Evolutionary conservation across 35 echinoderm and acorn worm genomes (phyloP).

Genomic region (Anneissia japonica): DNA sequence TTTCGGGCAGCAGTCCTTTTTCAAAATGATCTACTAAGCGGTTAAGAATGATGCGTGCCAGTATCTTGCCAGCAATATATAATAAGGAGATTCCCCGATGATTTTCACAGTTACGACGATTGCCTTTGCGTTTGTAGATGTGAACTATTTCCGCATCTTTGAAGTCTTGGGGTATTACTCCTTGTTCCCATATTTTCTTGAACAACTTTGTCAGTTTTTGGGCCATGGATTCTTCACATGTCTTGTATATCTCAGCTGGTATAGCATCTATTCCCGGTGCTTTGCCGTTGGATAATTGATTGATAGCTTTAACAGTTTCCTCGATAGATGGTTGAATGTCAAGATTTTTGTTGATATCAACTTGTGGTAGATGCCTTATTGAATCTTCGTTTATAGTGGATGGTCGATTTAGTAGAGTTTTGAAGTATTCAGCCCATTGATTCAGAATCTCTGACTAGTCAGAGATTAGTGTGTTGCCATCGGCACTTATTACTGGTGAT

Average conservation of each 20-base stretch:
- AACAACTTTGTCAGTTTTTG: too few species aligned
- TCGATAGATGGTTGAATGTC: neutral
- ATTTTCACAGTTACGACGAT: too few species aligned
- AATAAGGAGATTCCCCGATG: too few species aligned
- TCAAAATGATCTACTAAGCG: neutral
- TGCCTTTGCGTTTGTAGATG: too few species aligned
- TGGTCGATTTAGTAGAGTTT: neutral
- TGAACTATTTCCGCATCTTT: too few species aligned
- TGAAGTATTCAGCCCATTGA: neutral
- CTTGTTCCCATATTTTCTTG: too few species aligned
- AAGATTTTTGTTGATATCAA: neutral
- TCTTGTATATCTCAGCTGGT: too few species aligned
- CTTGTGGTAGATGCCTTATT: neutral
- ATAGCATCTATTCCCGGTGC: neutral
- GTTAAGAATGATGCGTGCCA: neutral
- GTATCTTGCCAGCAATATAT: neutral
- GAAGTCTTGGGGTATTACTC: too few species aligned
- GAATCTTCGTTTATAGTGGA: neutral
- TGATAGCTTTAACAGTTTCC: neutral
- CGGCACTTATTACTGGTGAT: too few species aligned
- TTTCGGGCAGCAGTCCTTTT: constrained; percentile 12
- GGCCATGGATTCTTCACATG: too few species aligned
- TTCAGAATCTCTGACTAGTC: too few species aligned
- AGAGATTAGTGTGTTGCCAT: too few species aligned
- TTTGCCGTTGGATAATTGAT: neutral